Evolutionary conservation across 2,797 vertebrate genomes (phyloP), one percentile per base, ranked within the genome.

Genomic region (Trematomus bernacchii): DNA sequence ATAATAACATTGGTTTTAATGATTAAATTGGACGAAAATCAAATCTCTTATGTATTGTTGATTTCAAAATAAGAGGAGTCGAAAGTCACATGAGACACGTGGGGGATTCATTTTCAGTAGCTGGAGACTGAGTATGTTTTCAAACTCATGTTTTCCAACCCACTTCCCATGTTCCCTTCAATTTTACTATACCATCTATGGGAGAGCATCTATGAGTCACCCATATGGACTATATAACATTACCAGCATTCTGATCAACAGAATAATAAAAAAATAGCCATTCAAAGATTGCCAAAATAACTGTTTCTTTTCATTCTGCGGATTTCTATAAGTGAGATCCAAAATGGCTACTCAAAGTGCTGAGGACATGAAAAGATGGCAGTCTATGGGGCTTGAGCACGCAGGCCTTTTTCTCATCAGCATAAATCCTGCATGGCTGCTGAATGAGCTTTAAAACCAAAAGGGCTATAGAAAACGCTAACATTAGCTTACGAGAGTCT

Each of bases 351-450:
- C 79, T 74, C 16, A 10, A 79, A 71, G 47, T 57, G 30, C 27
- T 50, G 44, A 82, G 53, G 53, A 73, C 55, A 72, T 73, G 61
- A 71, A 51, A 76, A 57, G 69, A 76, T 74, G 78, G 82, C 70
- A 64, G 76, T 69, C 65, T 48, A 18, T 44, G 47, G 78, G 71
- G 71, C 44, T 78, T 44, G 55, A 59, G 64, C 54, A 23, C 2
- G 21, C 89, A 91, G 88, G 59, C 72, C 66, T 76, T 91, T 89
- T 92, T 90, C 85, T 89, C 86, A 93, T 92, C 80, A 91, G 79
- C 73, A 83, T 92, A 91, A 93, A 94, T 92, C 83, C 76, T 72
- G 80, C 75, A 43, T 67, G 43, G 76, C 67, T 83, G 73, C 60
- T 60, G 73, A 85, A 79, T 77, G 48, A 78, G 85, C 70, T 82